Conservation (phyloP, 2,113 vertebrate species). For the Rhynchomys soricoides region DNA sequence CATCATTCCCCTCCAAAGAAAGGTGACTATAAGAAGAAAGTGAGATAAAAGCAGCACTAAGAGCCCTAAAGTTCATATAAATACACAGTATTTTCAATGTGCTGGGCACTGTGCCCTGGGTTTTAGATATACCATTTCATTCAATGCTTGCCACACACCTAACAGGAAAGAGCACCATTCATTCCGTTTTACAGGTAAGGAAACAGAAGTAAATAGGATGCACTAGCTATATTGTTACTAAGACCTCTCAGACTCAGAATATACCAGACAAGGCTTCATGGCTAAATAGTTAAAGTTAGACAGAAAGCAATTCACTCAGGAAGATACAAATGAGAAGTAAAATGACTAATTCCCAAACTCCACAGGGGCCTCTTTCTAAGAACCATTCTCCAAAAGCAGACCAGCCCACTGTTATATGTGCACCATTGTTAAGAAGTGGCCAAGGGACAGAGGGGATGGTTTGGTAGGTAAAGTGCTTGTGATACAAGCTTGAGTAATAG, state of each 20-base stretch:
- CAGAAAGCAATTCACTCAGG: neutral
- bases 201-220: conserved; percentile 15
- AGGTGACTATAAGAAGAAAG: neutral
- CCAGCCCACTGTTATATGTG: accelerated
- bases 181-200: conserved; percentile 20
- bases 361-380: neutral
- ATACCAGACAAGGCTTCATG: neutral
- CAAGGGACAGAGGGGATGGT: neutral
- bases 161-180: neutral
- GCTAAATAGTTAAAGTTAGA: conserved; percentile 3
- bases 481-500: no score
- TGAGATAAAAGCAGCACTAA: neutral
- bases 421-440: neutral
- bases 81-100: neutral
- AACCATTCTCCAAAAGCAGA: neutral
- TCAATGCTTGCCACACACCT: neutral
- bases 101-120: neutral
- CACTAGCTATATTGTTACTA: neutral
- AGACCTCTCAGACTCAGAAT: neutral
- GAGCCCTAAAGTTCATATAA: neutral
- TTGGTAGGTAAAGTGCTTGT: neutral
- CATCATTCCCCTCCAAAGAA: neutral
- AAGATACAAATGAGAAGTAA: neutral
- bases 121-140: neutral
- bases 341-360: neutral